phyloP scores from a whole-genome alignment of 2,888 invertebrate species.

The Rotaria socialis region DNA sequence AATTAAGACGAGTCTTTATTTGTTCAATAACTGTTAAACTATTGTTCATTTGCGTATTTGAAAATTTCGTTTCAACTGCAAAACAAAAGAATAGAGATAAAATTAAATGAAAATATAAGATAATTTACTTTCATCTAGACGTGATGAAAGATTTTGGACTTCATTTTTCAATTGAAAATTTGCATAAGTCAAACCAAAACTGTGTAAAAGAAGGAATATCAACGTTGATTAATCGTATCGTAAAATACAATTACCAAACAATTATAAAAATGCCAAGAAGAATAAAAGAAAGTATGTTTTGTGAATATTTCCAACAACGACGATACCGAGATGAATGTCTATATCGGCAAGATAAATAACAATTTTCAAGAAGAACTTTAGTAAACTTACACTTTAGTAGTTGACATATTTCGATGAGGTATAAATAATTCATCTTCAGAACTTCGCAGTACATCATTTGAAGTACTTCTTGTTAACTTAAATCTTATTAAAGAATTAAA shows the following conservation, averaged over 20 bases:
- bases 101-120: neutral
- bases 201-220: neutral
- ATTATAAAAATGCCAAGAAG: neutral
- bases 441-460: neutral
- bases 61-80: neutral
- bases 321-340: neutral
- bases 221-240: neutral
- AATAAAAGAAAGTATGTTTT: neutral
- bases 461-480: neutral
- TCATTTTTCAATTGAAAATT: slow-evolving; percentile 10
- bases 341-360: neutral
- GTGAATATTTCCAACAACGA: neutral
- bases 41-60: neutral
- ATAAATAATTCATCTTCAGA: slow-evolving; percentile 37
- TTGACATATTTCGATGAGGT: neutral
- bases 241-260: neutral
- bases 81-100: neutral
- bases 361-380: neutral
- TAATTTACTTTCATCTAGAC: neutral
- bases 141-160: neutral
- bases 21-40: neutral
- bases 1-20: neutral
- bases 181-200: neutral
- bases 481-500: neutral
- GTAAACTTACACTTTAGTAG: neutral